Evolutionary conservation across 2,888 invertebrate genomes (phyloP).

Genomic region (Dendrolimus houi): DNA sequence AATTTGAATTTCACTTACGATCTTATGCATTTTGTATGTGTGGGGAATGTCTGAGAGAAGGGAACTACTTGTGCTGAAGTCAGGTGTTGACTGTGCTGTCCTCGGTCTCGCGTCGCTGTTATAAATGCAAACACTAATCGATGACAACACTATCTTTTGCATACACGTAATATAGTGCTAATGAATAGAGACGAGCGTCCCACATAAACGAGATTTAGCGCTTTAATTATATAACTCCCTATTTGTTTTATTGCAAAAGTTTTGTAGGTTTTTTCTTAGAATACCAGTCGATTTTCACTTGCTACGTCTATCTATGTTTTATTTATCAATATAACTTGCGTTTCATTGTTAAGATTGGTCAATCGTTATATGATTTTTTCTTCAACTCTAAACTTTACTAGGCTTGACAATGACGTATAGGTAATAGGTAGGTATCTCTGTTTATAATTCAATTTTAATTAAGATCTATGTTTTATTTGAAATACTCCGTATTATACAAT

Average conservation of each 20-base stretch:
- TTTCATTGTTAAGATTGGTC: too few species aligned
- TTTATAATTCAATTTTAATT: too few species aligned
- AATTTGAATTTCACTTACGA: slow-evolving; percentile 33
- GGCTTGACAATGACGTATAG: too few species aligned
- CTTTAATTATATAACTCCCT: slow-evolving; percentile 29
- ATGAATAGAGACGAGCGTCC: slow-evolving; percentile 40
- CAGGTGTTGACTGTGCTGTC: slow-evolving; percentile 37
- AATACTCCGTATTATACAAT: too few species aligned
- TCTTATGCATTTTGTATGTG: slow-evolving; percentile 46
- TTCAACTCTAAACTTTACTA: too few species aligned
- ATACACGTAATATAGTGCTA: slow-evolving; percentile 52
- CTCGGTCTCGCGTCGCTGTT: slow-evolving; percentile 20
- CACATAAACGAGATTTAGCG: slow-evolving; percentile 31
- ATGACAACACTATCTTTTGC: slow-evolving; percentile 47
- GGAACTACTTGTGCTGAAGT: slow-evolving; percentile 24
- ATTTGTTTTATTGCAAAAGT: slow-evolving; percentile 27
- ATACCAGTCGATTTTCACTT: too few species aligned
- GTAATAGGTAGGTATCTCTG: too few species aligned
- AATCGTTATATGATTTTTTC: too few species aligned
- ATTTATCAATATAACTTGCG: too few species aligned
- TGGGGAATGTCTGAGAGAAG: slow-evolving; percentile 16
- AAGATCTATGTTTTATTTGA: too few species aligned
- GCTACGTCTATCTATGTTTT: too few species aligned
- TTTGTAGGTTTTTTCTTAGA: background rate
- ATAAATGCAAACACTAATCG: slow-evolving; percentile 44